A percentile compares a stretch with the other conserved stretches of the same genome.
Conservation (phyloP, 2,797 vertebrate genomes). For the Sebastes umbrosus region DNA sequence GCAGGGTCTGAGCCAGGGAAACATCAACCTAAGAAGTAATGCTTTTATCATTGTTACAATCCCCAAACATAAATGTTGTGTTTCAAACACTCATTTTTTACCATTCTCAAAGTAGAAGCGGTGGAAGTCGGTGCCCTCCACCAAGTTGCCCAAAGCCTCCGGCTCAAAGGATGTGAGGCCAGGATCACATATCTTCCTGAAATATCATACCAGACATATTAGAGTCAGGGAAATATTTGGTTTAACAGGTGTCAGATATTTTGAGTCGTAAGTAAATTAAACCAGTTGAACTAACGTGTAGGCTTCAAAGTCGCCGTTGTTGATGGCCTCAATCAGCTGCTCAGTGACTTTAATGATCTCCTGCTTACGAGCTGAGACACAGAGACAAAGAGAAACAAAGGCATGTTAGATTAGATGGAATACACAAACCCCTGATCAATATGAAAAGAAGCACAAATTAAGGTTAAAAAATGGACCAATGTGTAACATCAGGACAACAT, state of each 20-base stretch:
- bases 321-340: slow-evolving; percentile 97
- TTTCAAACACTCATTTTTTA: slow-evolving; percentile 53
- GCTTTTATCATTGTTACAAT: neutral
- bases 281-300: slow-evolving; percentile 89
- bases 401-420: neutral
- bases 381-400: slow-evolving; percentile 3
- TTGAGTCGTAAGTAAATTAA: neutral
- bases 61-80: neutral
- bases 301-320: slow-evolving; percentile 97
- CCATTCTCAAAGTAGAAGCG: slow-evolving; percentile 98
- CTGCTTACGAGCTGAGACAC: slow-evolving; percentile 90
- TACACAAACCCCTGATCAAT: neutral
- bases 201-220: neutral
- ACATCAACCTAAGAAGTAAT: neutral
- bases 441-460: neutral
- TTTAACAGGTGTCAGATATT: neutral
- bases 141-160: slow-evolving; percentile 95
- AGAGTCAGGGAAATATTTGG: neutral
- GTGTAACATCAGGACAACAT: slow-evolving; percentile 5
- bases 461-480: neutral
- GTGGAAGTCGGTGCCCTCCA: slow-evolving; percentile 98
- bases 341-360: slow-evolving; percentile 99
- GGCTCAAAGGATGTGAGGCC: slow-evolving; percentile 97
- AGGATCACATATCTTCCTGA: slow-evolving; percentile 96
- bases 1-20: neutral